Evolutionary conservation across 2,113 vertebrate genomes (phyloP), one percentile per base, ranked within the genome.

Genomic region (Pandion haliaetus): DNA sequence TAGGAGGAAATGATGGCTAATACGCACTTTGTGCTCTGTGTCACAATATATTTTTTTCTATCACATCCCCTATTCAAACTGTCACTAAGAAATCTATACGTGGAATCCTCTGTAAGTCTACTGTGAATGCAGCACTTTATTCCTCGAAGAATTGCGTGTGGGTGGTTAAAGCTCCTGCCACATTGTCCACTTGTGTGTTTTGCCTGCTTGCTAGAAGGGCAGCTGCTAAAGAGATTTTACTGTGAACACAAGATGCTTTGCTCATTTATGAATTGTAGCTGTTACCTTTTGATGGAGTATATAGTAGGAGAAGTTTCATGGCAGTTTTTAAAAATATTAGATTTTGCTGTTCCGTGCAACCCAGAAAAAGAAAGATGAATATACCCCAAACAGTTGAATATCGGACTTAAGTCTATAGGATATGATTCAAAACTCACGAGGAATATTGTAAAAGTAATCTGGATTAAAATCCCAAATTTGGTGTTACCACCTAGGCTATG

Each of bases 401-500:
- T 38, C 65, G 45, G 19, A 54, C 17, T 58, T 25, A 55, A 86
- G 14, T 63, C 14, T 66, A 24, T 4, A 71, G 23, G 8, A 50
- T 57, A 50, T 34, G 54, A 72, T 38, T 71, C 42, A 90, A 82
- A 73, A 9, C 8, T 91, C 24, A 57, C 7, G 12, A 88, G n/a
- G 26, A 92, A 69, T 71, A 88, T 3, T 76, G 34, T 40, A 57
- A 80, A 82, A 82, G 8, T 36, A 61, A 76, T 47, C 55, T 61
- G 34, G 21, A 90, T 76, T 63, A 86, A 49, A 96, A 77, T 66
- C 31, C 24, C 23, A 38, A 61, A 82, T 59, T 63, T 86, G 12
- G 8, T 72, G 29, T 49, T 70, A 69, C 25, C 44, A 78, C 24
- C 13, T 29, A 49, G 18, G 3, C 7, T 47, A 42, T 0, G 0